These are phyloP conservation scores for Scophthalmus maximus DNA, from an alignment of 2,113 vertebrate species.

Conservation along the genomic window DNA sequence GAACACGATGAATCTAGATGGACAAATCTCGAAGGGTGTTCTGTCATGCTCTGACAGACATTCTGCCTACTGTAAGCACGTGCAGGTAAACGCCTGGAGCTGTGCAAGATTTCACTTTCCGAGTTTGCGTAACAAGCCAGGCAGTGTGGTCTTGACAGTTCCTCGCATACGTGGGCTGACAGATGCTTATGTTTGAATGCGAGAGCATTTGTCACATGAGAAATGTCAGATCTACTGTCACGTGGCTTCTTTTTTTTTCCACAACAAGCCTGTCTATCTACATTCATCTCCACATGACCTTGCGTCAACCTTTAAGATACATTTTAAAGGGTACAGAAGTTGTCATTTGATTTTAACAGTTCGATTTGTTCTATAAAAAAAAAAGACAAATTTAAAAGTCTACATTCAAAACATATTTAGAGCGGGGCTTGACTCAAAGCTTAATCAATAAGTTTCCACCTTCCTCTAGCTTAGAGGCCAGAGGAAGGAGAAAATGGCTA, in stretches of 20 bases:
- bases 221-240: not conserved
- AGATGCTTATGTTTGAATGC: constrained; percentile 2
- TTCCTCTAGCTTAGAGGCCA: no score
- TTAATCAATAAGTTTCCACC: no score
- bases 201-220: not conserved
- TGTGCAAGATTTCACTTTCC: constrained; percentile 50
- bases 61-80: constrained; percentile 57
- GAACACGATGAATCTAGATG: constrained; percentile 50
- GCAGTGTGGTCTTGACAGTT: not conserved
- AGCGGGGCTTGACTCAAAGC: no score
- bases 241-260: not conserved
- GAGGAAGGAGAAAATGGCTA: no score
- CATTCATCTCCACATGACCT: not conserved
- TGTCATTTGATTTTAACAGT: no score
- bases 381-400: no score
- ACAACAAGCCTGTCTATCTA: no score
- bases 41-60: constrained; percentile 67
- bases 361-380: no score
- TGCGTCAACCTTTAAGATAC: not conserved
- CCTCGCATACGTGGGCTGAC: constrained; percentile 1
- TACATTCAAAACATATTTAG: no score
- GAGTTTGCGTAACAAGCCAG: constrained; percentile 41
- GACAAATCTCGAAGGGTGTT: constrained; percentile 66
- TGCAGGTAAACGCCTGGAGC: constrained; percentile 50
- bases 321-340: not conserved